These are phyloP conservation scores for Peromyscus eremicus DNA, from an alignment of 2,797 vertebrate genomes.

Conservation along the genomic window DNA sequence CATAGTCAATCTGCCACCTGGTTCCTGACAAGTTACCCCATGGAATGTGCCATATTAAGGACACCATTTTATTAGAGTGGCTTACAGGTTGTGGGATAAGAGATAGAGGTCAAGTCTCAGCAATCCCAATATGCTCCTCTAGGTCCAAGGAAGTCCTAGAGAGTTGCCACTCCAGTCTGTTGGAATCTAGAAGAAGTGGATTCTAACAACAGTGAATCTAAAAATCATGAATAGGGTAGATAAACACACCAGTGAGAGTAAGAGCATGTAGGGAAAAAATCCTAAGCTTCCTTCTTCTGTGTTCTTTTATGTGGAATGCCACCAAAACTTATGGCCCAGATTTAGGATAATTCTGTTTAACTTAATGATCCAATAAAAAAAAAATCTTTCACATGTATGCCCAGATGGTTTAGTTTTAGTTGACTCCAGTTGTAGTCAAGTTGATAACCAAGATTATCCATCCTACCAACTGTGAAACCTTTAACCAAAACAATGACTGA, in stretches of 20 bases:
- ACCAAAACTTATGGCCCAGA: not conserved
- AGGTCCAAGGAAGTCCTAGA: not conserved
- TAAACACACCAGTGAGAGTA: not conserved
- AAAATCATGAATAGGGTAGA: not conserved
- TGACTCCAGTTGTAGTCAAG: not conserved
- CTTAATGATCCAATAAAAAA: not conserved
- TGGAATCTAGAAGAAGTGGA: not conserved
- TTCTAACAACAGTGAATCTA: not conserved
- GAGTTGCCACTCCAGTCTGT: not conserved
- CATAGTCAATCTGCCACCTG: not conserved
- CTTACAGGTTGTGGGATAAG: not conserved
- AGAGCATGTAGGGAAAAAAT: not conserved
- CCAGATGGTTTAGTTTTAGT: too few relatives aligned
- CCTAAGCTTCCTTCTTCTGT: not conserved
- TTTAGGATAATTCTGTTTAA: not conserved
- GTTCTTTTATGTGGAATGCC: not conserved
- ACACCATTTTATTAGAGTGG: not conserved
- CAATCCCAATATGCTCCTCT: not conserved
- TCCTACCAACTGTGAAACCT: not conserved
- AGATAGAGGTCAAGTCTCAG: not conserved
- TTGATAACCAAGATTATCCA: not conserved
- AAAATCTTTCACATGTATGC: not conserved
- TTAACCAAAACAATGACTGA: not conserved
- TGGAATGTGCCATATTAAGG: not conserved
- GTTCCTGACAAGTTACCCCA: not conserved